Evolutionary conservation across 30 jellyfish, hydroid and myxozoan genomes (phyloP).

Genomic region (Clytia hemisphaerica): DNA sequence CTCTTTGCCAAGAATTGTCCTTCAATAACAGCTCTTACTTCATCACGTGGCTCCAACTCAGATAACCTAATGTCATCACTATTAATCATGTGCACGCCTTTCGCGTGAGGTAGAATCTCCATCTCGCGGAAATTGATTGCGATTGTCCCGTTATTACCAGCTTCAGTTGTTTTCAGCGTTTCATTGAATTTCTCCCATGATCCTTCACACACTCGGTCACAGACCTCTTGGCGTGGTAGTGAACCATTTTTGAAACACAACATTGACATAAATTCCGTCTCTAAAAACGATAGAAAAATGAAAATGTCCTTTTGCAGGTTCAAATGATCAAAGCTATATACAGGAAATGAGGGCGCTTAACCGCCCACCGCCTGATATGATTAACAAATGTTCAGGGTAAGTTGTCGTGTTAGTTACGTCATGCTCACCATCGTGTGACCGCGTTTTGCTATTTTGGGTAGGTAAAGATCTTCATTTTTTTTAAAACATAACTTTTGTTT

Average conservation of each 20-base stretch:
- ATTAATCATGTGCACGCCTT: slow-evolving; percentile 63
- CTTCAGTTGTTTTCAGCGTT: slow-evolving; percentile 36
- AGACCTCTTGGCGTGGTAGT: slow-evolving; percentile 54
- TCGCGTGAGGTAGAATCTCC: slow-evolving; percentile 66
- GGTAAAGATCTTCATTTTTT: too few species aligned
- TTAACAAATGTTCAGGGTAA: too few species aligned
- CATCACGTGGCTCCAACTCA: slow-evolving; percentile 25
- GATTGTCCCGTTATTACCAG: slow-evolving; percentile 68
- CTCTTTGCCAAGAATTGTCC: slow-evolving; percentile 81
- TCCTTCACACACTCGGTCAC: slow-evolving; percentile 20
- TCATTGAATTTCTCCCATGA: slow-evolving; percentile 57
- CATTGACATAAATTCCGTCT: slow-evolving; percentile 65
- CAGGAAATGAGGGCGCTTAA: too few species aligned
- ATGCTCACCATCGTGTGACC: too few species aligned
- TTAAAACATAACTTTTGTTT: too few species aligned
- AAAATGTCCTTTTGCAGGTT: too few species aligned
- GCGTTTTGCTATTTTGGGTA: too few species aligned
- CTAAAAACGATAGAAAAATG: too few species aligned
- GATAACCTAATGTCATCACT: slow-evolving; percentile 24
- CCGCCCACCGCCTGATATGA: too few species aligned
- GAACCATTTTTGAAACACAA: slow-evolving; percentile 92
- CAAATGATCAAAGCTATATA: too few species aligned
- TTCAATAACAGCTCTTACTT: slow-evolving; percentile 76
- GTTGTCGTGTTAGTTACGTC: too few species aligned
- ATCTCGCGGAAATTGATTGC: slow-evolving; percentile 70